A percentile compares a stretch with the other conserved stretches of the same genome.
Conservation (phyloP, 2,113 vertebrate genomes). For the Phalacrocorax pelagicus region DNA sequence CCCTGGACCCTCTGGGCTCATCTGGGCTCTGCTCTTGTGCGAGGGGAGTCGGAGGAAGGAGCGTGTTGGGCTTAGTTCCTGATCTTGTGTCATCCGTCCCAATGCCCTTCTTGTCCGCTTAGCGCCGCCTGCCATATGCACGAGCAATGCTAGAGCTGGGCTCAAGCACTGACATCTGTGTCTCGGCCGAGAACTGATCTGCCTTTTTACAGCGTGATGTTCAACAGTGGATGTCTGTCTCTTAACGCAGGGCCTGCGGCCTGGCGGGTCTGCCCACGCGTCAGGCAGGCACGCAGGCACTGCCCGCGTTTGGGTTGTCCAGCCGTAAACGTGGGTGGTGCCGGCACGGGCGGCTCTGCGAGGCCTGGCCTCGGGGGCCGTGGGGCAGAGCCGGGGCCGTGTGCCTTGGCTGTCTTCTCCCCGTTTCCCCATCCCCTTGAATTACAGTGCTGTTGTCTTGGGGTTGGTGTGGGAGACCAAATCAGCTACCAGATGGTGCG, state of each 20-base stretch:
- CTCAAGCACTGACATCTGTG: background rate
- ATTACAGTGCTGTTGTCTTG: background rate
- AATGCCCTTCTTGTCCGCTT: background rate
- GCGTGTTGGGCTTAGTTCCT: background rate
- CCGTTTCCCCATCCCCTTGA: background rate
- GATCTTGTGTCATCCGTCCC: background rate
- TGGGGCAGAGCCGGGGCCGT: background rate
- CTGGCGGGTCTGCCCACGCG: background rate
- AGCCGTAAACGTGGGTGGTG: fast-evolving
- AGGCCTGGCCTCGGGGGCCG: background rate
- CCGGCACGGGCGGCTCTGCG: fast-evolving
- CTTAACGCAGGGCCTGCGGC: background rate
- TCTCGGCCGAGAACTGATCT: background rate
- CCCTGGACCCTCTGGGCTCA: background rate
- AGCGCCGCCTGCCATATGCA: background rate
- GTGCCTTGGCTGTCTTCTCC: background rate
- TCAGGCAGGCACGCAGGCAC: background rate
- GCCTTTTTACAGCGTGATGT: background rate
- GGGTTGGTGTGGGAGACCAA: background rate
- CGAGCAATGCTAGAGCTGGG: background rate
- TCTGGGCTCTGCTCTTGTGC: background rate
- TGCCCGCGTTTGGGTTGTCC: fast-evolving
- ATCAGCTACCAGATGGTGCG: background rate
- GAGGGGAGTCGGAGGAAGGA: background rate
- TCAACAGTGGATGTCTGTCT: background rate